A percentile compares a stretch with the other conserved stretches of the same genome.
Conservation (phyloP, 2,888 invertebrate genomes). For the Sipha maydis region DNA sequence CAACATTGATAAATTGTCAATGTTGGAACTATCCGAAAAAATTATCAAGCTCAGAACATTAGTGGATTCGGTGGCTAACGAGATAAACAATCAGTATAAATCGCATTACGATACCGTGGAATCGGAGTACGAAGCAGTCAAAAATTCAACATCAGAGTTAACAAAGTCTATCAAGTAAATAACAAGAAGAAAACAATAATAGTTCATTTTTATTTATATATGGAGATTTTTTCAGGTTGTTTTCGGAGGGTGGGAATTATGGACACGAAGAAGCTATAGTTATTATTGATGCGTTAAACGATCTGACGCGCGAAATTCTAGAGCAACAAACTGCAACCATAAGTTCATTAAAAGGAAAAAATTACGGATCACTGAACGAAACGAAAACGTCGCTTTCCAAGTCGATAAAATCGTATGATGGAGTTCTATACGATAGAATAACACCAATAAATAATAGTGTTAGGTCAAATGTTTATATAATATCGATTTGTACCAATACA, state of each 20-base stretch:
- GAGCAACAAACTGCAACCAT: not conserved
- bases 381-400: not conserved
- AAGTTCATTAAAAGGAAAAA: not conserved
- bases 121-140: not conserved
- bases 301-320: not conserved
- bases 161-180: conserved; percentile 30
- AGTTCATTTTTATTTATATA: not conserved
- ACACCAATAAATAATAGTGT: too few species aligned
- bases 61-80: not conserved
- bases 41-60: not conserved
- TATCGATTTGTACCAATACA: not conserved
- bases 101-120: not conserved
- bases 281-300: not conserved
- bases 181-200: not conserved
- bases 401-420: conserved; percentile 19
- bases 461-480: not conserved
- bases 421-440: not conserved
- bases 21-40: not conserved
- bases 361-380: not conserved
- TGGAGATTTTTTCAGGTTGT: not conserved
- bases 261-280: not conserved
- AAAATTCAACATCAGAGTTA: not conserved
- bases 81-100: not conserved
- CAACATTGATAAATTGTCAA: not conserved
- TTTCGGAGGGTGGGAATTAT: conserved; percentile 38